A percentile compares a stretch with the other conserved stretches of the same genome.
phyloP scores from a whole-genome alignment of 2,797 vertebrate species.

The Fistularia commersonii region DNA sequence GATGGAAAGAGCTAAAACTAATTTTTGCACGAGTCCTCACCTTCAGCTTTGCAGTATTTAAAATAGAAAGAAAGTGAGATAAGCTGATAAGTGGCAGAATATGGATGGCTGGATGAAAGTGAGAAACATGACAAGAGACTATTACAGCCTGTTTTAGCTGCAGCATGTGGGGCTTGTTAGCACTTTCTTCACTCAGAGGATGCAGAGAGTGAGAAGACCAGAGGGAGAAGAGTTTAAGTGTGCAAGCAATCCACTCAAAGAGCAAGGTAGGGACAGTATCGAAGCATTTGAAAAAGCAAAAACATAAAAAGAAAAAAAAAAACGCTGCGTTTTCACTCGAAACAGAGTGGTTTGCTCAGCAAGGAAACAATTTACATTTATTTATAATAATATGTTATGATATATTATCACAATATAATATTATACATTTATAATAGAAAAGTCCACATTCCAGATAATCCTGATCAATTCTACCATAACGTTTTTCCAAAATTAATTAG shows the following conservation, averaged over 20 bases:
- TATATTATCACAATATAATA: no score
- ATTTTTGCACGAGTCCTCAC: conserved; percentile 13
- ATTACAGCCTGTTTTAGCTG: conserved; percentile 26
- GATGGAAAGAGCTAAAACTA: not conserved
- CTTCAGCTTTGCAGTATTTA: conserved; percentile 33
- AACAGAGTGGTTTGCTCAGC: no score
- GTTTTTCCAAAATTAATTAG: no score
- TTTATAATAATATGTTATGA: no score
- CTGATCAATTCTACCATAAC: no score
- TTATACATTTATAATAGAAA: no score
- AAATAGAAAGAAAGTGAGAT: conserved; percentile 30
- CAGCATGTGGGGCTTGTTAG: conserved; percentile 51
- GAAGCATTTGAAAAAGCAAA: conserved; percentile 7
- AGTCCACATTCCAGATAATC: no score
- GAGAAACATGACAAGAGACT: conserved; percentile 28
- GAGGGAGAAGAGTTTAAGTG: not conserved
- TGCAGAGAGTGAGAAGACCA: conserved; percentile 31
- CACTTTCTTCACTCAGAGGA: conserved; percentile 35
- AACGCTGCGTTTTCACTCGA: no score
- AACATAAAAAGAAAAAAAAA: not conserved
- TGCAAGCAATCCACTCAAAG: conserved; percentile 3
- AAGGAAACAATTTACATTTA: no score
- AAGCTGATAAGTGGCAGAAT: no score
- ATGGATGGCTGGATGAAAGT: conserved; percentile 2
- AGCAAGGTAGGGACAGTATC: conserved; percentile 1